Conservation (phyloP, 2,113 vertebrate genomes). For the Egretta garzetta region DNA sequence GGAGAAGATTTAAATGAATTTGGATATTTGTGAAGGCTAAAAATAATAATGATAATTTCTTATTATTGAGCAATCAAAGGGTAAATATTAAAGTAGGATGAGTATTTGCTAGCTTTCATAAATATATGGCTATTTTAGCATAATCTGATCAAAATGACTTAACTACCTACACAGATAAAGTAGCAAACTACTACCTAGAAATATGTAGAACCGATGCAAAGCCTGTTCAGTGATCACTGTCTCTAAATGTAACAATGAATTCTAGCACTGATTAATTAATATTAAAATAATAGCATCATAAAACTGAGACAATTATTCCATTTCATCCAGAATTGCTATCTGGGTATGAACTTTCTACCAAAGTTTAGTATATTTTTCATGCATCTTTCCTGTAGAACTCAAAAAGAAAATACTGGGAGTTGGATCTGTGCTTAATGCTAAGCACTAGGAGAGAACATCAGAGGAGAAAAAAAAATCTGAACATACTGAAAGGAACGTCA, state of each 20-base stretch:
- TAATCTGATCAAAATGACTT: neutral
- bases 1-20: neutral
- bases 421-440: neutral
- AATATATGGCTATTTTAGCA: neutral
- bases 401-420: neutral
- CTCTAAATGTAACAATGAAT: neutral
- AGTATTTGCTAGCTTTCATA: neutral
- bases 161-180: neutral
- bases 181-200: neutral
- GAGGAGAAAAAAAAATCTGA: neutral
- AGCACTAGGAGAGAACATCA: neutral
- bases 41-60: neutral
- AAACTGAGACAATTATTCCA: neutral
- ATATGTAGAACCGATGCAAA: neutral
- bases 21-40: neutral
- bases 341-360: neutral
- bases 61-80: neutral
- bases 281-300: neutral
- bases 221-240: neutral
- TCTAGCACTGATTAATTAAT: neutral
- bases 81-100: neutral
- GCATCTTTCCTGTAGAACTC: neutral
- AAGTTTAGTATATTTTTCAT: neutral
- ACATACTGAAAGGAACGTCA: neutral
- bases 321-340: neutral